A percentile compares a stretch with the other conserved stretches of the same genome.
Conservation (phyloP, 2,113 vertebrate species). For the Hemiprocne comata region DNA sequence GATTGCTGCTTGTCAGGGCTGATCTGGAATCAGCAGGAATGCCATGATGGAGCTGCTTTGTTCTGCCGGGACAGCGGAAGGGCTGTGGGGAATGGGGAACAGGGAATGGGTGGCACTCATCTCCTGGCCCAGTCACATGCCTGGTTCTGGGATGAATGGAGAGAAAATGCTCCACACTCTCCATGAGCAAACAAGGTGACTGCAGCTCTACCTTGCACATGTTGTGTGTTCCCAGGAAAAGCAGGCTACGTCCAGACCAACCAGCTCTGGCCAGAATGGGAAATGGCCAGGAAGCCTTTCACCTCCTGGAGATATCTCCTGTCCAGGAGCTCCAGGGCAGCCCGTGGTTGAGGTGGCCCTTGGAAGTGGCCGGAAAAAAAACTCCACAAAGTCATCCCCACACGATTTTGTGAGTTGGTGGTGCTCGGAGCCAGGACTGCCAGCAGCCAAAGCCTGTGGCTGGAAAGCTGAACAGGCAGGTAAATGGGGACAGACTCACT, state of each 20-base stretch:
- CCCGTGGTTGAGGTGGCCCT: too few relatives aligned
- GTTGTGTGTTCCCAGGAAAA: neutral
- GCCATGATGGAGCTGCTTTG: neutral
- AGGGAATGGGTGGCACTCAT: too few relatives aligned
- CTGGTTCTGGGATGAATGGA: too few relatives aligned
- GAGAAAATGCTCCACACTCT: too few relatives aligned
- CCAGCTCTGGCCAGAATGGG: neutral
- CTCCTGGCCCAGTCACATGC: neutral
- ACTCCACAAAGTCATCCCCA: accelerated
- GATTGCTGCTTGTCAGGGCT: neutral
- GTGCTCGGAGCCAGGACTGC: neutral
- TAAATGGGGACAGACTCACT: accelerated
- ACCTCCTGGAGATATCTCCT: neutral
- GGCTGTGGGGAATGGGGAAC: too few relatives aligned
- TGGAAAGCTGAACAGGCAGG: accelerated
- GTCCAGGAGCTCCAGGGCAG: neutral
- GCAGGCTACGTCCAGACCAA: neutral
- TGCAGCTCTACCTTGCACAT: too few relatives aligned
- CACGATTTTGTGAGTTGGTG: neutral
- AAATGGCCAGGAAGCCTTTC: neutral
- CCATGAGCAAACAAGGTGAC: too few relatives aligned
- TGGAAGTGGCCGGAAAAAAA: neutral
- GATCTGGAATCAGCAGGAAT: neutral
- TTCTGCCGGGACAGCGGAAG: neutral
- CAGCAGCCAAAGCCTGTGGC: neutral